Percentiles rank a stretch among this genome's conserved stretches.
phyloP scores from a whole-genome alignment of 2,888 invertebrate species.

The Archaeoteleia sp. region DNA sequence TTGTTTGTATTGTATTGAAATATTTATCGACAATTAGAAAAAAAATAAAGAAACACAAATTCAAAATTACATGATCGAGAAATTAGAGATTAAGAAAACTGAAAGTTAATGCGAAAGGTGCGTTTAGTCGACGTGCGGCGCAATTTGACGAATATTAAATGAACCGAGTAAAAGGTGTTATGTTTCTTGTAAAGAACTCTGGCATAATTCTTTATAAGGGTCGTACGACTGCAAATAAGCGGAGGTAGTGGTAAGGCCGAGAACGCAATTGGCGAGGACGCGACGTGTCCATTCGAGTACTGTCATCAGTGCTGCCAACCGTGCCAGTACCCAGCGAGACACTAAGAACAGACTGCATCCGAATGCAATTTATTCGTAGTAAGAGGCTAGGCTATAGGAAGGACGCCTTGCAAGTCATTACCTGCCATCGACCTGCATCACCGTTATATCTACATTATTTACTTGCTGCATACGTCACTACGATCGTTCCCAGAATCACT shows the following conservation, averaged over 20 bases:
- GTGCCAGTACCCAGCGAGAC: conserved; percentile 23
- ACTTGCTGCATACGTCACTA: conserved; percentile 47
- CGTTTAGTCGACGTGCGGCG: too few species aligned
- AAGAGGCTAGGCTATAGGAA: conserved; percentile 46
- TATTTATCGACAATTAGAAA: too few species aligned
- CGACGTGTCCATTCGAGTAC: conserved; percentile 9
- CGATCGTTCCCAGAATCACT: conserved; percentile 48
- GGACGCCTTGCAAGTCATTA: conserved; percentile 51
- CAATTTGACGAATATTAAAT: too few species aligned
- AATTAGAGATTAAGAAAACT: too few species aligned
- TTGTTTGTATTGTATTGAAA: too few species aligned
- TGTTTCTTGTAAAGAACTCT: too few species aligned
- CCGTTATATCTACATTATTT: conserved; percentile 56
- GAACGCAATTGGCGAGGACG: conserved; percentile 31
- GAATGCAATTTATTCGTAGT: conserved; percentile 54
- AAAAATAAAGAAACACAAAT: too few species aligned
- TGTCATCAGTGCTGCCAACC: conserved; percentile 25
- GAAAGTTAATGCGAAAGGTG: too few species aligned
- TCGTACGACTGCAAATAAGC: conserved; percentile 6
- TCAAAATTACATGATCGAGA: too few species aligned
- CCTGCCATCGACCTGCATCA: conserved; percentile 54
- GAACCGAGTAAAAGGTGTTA: too few species aligned
- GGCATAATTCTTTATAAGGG: too few species aligned
- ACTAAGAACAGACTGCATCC: conserved; percentile 40
- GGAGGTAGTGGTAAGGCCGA: conserved; percentile 17